These are phyloP conservation scores for Luperina nickerlii DNA, from an alignment of 2,888 invertebrate species.

Conservation along the genomic window DNA sequence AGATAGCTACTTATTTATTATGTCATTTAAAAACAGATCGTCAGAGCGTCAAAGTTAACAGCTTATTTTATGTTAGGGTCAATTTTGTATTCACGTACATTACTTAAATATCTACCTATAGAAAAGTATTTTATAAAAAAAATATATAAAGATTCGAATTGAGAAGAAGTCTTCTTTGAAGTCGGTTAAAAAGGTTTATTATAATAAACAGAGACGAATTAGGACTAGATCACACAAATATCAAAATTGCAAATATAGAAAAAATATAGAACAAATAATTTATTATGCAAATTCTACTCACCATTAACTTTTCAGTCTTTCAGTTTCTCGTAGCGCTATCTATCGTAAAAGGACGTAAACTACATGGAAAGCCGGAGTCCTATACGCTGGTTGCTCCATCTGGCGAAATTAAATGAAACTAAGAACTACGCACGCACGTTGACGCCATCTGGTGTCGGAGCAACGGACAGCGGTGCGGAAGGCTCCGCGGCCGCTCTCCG, in stretches of 20 bases:
- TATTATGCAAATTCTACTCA: slow-evolving; percentile 37
- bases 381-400: slow-evolving; percentile 76
- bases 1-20: background rate
- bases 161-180: too few species aligned
- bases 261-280: background rate
- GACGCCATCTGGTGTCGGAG: slow-evolving; percentile 79
- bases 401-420: slow-evolving; percentile 73
- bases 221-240: background rate
- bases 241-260: background rate
- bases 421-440: slow-evolving; percentile 63
- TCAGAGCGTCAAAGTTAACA: background rate
- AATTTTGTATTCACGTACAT: background rate
- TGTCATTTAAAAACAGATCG: background rate
- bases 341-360: slow-evolving; percentile 72
- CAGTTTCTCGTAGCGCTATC: slow-evolving; percentile 77
- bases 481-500: slow-evolving; percentile 79
- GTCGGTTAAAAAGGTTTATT: background rate
- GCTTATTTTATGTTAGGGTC: background rate
- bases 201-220: background rate
- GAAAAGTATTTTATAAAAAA: background rate
- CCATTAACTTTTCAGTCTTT: slow-evolving; percentile 73
- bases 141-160: too few species aligned
- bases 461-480: slow-evolving; percentile 73
- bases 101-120: background rate
- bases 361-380: slow-evolving; percentile 52